Evolutionary conservation across 92 coral and sea anemone genomes (phyloP), one percentile per base, ranked within the genome.

Genomic region (Plumapathes pennacea): DNA sequence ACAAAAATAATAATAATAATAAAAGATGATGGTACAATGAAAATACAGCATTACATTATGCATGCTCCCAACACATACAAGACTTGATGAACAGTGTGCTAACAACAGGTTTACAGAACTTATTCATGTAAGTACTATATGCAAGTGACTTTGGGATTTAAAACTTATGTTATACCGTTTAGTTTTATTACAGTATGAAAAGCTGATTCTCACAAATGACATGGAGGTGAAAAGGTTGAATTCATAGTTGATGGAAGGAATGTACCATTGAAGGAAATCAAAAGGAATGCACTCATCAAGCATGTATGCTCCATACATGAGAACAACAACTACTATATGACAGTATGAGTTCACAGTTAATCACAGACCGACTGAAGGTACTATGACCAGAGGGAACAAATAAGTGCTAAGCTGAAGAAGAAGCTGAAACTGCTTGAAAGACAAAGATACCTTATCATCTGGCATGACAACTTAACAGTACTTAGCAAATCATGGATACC

Each of bases 401-500:
- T 52, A 0, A 24, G 18, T 32, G 37, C 5, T 2, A 45, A 25
- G 31, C 34, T 67, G 55, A 44, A 27, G 41, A 17, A 59, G 28
- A 37, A 61, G 19, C 33, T 77, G 21, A 41, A 54, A 21, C 10
- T 24, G 17, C 9, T 75, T 6, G 76, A 75, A 57, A 57, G 50
- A 23, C 46, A 51, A n/a, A 56, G 83, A 28, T 26, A 46, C 40
- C 42, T 75, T 1, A 44, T 75, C 10, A 55, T 53, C 42, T 65
- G 73, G 73, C 46, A 32, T 7, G 73, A 65, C 30, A 65, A 65
- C 26, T 65, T 63, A 14, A 65, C 66, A 1, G 48, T n/a, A n/a
- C n/a, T n/a, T 51, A 34, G 60, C 60, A 23, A 74, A 65, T 60
- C 74, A 64, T 74, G 81, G 81, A 40, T 38, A 74, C 65, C 32